Evolutionary conservation across 2,888 invertebrate genomes (phyloP).

Genomic region (Geophilus truncorum): DNA sequence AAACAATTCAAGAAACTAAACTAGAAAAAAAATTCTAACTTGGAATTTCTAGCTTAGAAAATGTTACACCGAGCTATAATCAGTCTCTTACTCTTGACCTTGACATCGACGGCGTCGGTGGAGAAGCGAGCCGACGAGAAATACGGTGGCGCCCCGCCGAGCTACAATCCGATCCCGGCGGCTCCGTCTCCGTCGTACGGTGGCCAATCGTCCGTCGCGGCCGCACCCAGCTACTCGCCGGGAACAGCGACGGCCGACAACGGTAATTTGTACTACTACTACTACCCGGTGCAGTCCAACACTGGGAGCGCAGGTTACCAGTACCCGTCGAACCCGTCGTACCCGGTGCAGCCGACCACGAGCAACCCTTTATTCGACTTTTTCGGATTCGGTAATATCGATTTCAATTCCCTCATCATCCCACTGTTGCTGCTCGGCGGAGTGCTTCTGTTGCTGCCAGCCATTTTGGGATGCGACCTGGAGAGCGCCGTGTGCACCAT

Average conservation of each 20-base stretch:
- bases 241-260: slow-evolving; percentile 34
- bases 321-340: not conserved
- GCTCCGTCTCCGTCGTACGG: no score
- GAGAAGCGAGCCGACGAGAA: slow-evolving; percentile 31
- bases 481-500: slow-evolving; percentile 37
- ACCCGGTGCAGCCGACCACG: not conserved
- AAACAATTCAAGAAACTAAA: not conserved
- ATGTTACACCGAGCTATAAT: not conserved
- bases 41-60: no score
- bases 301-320: slow-evolving; percentile 7
- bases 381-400: slow-evolving; percentile 35
- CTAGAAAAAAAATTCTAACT: no score
- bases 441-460: slow-evolving; percentile 37
- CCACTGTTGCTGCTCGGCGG: slow-evolving; percentile 38
- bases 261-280: slow-evolving; percentile 43
- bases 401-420: slow-evolving; percentile 37
- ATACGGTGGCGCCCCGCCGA: slow-evolving; percentile 28
- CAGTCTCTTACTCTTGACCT: not conserved
- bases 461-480: slow-evolving; percentile 37
- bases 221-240: slow-evolving; percentile 29
- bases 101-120: not conserved
- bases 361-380: slow-evolving; percentile 28
- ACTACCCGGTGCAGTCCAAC: slow-evolving; percentile 40
- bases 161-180: no score
- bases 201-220: no score